Percentiles rank a stretch among this genome's conserved stretches.
phyloP scores from a whole-genome alignment of 1,140 invertebrate species.

The Rhizoglyphus robini region DNA sequence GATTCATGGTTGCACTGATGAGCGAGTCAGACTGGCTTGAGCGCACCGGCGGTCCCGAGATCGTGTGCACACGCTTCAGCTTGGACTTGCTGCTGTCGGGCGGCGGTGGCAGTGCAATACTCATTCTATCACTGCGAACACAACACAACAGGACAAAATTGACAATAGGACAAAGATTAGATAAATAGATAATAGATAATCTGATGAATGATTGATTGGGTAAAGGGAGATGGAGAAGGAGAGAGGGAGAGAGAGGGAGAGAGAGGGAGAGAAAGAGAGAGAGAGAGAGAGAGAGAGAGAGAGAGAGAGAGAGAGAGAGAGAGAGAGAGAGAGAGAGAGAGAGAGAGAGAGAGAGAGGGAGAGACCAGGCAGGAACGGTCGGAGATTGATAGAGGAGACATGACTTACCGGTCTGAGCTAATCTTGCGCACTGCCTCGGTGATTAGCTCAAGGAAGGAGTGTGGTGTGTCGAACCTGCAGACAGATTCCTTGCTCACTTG shows the following conservation, averaged over 20 bases:
- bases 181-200: neutral
- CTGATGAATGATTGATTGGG: neutral
- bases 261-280: slow-evolving; percentile 5
- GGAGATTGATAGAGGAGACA: too few relatives aligned
- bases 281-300: slow-evolving; percentile 4
- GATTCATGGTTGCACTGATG: too few relatives aligned
- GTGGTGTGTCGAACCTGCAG: neutral
- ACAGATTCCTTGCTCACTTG: neutral
- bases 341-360: neutral
- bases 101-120: neutral
- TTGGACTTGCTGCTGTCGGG: neutral
- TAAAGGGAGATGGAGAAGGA: neutral
- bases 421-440: neutral
- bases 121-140: neutral
- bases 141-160: neutral
- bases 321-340: too few relatives aligned
- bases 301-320: too few relatives aligned
- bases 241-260: slow-evolving; percentile 19
- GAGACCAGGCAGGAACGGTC: too few relatives aligned
- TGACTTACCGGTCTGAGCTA: neutral
- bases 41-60: neutral
- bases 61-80: neutral
- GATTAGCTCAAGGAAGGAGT: neutral
- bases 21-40: neutral
- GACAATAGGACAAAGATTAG: neutral